Percentiles rank a stretch among this genome's conserved stretches.
These are phyloP conservation scores for Megalops cyprinoides DNA, from an alignment of 2,797 vertebrate species.

Conservation along the genomic window DNA sequence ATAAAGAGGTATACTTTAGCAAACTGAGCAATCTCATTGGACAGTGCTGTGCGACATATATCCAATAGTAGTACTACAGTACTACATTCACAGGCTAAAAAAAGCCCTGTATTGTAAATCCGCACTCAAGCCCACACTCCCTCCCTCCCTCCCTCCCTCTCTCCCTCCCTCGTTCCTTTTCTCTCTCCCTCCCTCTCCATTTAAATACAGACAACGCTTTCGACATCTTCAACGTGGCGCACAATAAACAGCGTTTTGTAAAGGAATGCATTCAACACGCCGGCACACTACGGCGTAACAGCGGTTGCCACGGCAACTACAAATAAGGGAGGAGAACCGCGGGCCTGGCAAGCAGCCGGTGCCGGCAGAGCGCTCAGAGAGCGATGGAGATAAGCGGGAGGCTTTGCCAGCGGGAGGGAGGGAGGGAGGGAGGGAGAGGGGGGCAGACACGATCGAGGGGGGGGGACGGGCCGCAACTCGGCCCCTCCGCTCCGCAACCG, in stretches of 20 bases:
- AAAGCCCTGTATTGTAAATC: neutral
- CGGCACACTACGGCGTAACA: conserved; percentile 45
- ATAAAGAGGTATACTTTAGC: too few relatives aligned
- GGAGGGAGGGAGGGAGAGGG: neutral
- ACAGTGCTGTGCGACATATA: neutral
- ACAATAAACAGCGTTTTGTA: conserved; percentile 44
- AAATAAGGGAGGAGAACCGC: conserved; percentile 50
- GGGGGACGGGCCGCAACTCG: neutral
- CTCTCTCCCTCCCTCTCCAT: neutral
- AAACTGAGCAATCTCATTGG: neutral
- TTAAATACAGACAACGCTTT: neutral
- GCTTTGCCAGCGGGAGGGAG: neutral
- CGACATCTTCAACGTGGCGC: conserved; percentile 27
- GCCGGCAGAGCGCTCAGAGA: conserved; percentile 44
- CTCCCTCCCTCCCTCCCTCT: neutral
- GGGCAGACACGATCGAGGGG: neutral
- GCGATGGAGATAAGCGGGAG: conserved; percentile 33
- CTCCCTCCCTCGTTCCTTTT: neutral
- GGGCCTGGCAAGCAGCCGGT: conserved; percentile 13
- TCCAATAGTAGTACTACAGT: neutral
- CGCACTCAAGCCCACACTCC: neutral
- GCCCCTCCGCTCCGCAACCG: neutral
- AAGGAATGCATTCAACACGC: conserved; percentile 44
- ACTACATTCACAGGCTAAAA: neutral
- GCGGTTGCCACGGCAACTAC: conserved; percentile 59